A percentile compares a stretch with the other conserved stretches of the same genome.
Evolutionary conservation across 2,888 invertebrate species (phyloP).

Genomic region (Mayetiola destructor): DNA sequence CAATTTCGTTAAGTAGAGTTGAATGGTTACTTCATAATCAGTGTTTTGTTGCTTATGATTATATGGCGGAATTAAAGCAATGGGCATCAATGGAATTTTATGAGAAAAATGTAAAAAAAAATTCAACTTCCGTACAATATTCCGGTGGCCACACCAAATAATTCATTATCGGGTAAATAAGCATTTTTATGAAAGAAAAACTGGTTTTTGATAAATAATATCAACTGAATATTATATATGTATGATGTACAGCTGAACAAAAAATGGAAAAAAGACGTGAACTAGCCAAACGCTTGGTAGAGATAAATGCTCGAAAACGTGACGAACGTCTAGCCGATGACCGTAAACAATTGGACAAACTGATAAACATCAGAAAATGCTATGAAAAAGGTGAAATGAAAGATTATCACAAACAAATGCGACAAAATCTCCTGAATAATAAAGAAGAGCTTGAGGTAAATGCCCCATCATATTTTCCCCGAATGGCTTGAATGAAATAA

Average conservation of each 20-base stretch:
- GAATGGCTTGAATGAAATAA: neutral
- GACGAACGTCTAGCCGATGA: constrained; percentile 79
- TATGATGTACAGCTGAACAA: constrained; percentile 45
- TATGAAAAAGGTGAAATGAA: constrained; percentile 61
- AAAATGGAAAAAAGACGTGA: constrained; percentile 78
- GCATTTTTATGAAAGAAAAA: neutral
- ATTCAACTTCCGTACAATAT: constrained; percentile 74
- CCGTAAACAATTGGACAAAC: constrained; percentile 66
- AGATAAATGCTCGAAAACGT: constrained; percentile 78
- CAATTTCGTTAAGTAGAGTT: constrained; percentile 70
- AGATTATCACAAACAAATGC: constrained; percentile 48
- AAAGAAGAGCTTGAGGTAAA: constrained; percentile 4
- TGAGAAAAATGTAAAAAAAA: constrained; percentile 63
- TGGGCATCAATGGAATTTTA: constrained; percentile 76
- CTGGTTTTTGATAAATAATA: neutral
- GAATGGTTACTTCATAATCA: constrained; percentile 78
- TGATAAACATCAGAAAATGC: constrained; percentile 60
- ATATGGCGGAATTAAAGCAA: constrained; percentile 57
- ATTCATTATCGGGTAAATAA: constrained; percentile 22
- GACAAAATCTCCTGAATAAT: neutral
- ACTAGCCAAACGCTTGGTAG: constrained; percentile 66
- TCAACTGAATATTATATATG: neutral
- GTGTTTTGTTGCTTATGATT: constrained; percentile 62
- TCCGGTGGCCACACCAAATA: constrained; percentile 26
- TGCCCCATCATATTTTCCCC: neutral